Conservation (phyloP, 2,113 vertebrate genomes). For the Elephantulus edwardii region DNA sequence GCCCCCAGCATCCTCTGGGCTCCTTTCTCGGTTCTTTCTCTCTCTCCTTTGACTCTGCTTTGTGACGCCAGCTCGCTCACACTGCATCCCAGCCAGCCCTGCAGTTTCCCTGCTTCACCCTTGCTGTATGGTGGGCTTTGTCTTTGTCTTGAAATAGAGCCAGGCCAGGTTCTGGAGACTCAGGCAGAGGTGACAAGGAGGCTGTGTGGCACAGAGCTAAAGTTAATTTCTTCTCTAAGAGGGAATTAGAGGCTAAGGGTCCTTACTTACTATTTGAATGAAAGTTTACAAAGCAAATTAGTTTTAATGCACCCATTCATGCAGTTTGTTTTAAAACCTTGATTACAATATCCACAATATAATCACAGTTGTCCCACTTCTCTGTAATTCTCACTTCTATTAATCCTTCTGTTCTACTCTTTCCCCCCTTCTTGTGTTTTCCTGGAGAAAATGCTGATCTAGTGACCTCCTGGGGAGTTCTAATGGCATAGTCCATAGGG, state of each 20-base stretch:
- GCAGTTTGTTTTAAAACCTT: too few relatives aligned
- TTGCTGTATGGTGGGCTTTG: not conserved
- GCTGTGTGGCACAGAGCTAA: not conserved
- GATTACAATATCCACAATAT: too few relatives aligned
- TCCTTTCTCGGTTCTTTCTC: not conserved
- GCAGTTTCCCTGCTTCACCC: not conserved
- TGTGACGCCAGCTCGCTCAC: not conserved
- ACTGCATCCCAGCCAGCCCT: not conserved
- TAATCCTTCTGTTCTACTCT: too few relatives aligned
- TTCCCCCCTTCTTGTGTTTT: too few relatives aligned
- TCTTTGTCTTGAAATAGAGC: not conserved
- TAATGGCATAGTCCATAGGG: too few relatives aligned
- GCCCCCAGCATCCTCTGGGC: not conserved
- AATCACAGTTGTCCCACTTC: too few relatives aligned
- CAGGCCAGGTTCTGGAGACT: not conserved
- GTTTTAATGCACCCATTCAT: too few relatives aligned
- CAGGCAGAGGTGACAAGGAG: not conserved
- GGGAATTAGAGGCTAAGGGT: not conserved
- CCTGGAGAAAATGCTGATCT: too few relatives aligned
- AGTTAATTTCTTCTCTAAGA: slow-evolving; percentile 55
- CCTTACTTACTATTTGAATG: too few relatives aligned
- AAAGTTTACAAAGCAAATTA: too few relatives aligned
- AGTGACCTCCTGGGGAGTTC: too few relatives aligned
- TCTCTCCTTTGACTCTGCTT: not conserved
- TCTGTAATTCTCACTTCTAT: too few relatives aligned